Conservation (phyloP, 2,888 invertebrate genomes). For the Luffia ferchaultella region DNA sequence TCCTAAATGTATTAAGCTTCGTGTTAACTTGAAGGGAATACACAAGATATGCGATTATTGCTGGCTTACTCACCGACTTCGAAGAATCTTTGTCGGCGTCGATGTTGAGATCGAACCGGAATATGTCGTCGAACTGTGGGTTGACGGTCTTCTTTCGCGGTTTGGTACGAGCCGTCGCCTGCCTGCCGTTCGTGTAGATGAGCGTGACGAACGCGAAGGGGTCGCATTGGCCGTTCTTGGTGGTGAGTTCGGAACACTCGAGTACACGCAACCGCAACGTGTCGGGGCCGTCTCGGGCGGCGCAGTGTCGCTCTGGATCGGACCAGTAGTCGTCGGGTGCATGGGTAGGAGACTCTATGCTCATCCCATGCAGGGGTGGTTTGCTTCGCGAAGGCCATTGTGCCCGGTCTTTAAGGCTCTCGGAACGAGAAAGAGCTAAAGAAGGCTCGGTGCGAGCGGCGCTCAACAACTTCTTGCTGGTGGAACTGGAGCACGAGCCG, state of each 20-base stretch:
- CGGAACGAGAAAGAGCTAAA: constrained; percentile 49
- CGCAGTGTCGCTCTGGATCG: constrained; percentile 56
- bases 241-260: constrained; percentile 87
- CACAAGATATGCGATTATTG: too few relatives aligned
- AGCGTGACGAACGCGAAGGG: constrained; percentile 87
- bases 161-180: constrained; percentile 82
- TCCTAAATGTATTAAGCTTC: too few relatives aligned
- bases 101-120: constrained; percentile 76
- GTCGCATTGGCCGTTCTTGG: constrained; percentile 91
- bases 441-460: constrained; percentile 47
- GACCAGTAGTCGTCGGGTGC: constrained; percentile 61
- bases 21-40: too few relatives aligned
- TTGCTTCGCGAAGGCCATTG: constrained; percentile 43
- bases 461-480: constrained; percentile 51
- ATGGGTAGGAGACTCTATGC: constrained; percentile 32
- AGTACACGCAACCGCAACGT: constrained; percentile 72
- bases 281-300: constrained; percentile 51
- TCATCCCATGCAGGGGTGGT: constrained; percentile 53
- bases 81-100: constrained; percentile 62
- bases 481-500: constrained; percentile 55
- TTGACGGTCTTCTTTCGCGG: constrained; percentile 90
- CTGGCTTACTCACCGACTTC: constrained; percentile 55
- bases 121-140: constrained; percentile 88
- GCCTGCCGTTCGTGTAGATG: constrained; percentile 81
- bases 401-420: constrained; percentile 53